Conservation (phyloP, 2,797 vertebrate species). For the Hydrocynus forskahlii region DNA sequence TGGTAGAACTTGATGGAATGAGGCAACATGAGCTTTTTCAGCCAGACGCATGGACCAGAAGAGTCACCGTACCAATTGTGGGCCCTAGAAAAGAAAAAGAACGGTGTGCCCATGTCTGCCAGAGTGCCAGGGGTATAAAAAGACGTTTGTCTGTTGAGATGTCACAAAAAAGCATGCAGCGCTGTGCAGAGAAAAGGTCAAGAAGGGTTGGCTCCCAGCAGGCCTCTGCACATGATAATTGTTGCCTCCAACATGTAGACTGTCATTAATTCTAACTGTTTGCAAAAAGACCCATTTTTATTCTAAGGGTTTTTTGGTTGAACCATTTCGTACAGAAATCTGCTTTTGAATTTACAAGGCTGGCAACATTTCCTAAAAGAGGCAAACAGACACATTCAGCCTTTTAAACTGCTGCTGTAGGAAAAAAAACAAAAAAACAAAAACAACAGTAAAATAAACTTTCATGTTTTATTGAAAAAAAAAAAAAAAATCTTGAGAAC, state of each 20-base stretch:
- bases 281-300: neutral
- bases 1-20: too few relatives aligned
- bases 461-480: too few relatives aligned
- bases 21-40: too few relatives aligned
- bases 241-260: neutral
- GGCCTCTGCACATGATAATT: conserved; percentile 7
- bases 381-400: too few relatives aligned
- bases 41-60: neutral
- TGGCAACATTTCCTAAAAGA: too few relatives aligned
- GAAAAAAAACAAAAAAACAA: too few relatives aligned
- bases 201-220: conserved; percentile 40
- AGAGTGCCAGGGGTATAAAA: neutral
- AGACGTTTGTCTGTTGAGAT: conserved; percentile 46
- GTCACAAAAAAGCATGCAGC: conserved; percentile 29
- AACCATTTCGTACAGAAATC: too few relatives aligned
- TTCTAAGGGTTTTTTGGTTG: too few relatives aligned
- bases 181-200: conserved; percentile 21
- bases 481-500: too few relatives aligned
- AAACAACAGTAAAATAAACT: too few relatives aligned
- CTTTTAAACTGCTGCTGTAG: too few relatives aligned
- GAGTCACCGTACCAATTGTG: neutral
- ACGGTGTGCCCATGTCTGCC: neutral
- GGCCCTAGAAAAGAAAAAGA: neutral
- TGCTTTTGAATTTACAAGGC: too few relatives aligned
- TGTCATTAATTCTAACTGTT: neutral